Base-by-base conservation (phyloP, 1,140 invertebrate genomes). In the Nautilus pompilius region DNA sequence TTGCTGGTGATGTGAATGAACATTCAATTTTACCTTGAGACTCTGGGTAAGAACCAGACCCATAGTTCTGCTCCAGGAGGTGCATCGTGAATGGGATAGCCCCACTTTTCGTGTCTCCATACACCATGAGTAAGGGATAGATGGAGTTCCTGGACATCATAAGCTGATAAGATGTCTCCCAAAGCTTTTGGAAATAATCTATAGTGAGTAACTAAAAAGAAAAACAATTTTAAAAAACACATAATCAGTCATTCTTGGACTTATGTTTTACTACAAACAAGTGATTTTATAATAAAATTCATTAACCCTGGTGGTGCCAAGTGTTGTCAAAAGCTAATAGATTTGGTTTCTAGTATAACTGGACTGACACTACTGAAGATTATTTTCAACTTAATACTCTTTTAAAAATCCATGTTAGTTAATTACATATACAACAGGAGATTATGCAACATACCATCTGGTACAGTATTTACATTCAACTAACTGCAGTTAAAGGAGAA, bases 31-130 rank as follows among this genome's bases (percentile, higher is more conserved):
- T 80, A 86, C 86, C 85, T 78, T 61, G 73, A 63, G 46, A 82
- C 80, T 55, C 84, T 78, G 30, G 84, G 80, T 64, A 87, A 86
- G 81, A 99, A 98, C 93, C 94, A 96, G 1, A 91, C 92, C 87
- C 90, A 93, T 0, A 98, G 84, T 83, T 98, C 93, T 24, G 93
- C 94, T 41, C 96, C 96, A 29, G 94, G 90, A 20, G 93, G 91
- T 36, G 93, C 90, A 85, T 93, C 90, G 13, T 89, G 81, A 30
- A 93, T 89, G 32, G 87, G 85, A 85, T 96, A 96, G 5, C 95
- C 96, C 95, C 95, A 99, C 63, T 89, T 88, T 74, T 93, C 87
- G 81, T 96, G 90, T 62, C 90, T 88, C 96, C 96, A 99, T 53
- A 94, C 82, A 3, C 96, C 96, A 82, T 95, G 91, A 0, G 95